Percentiles rank a stretch among this genome's conserved stretches.
phyloP scores from a whole-genome alignment of 2,888 invertebrate species.

The Andrena hattorfiana region DNA sequence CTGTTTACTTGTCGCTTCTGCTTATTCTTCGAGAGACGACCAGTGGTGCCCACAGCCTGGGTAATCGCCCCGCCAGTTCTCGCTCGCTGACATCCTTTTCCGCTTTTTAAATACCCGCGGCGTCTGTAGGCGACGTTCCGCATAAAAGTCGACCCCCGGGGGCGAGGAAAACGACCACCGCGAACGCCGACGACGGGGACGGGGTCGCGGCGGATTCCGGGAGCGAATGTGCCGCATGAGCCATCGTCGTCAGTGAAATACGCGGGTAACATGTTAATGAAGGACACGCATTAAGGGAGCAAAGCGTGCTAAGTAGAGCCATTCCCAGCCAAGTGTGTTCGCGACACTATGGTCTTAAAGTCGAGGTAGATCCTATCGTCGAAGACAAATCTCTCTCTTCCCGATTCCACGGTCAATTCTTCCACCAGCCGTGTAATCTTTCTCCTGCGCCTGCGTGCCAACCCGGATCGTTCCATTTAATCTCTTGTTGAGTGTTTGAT shows the following conservation, averaged over 20 bases:
- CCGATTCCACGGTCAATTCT: constrained; percentile 62
- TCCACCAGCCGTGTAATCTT: constrained; percentile 47
- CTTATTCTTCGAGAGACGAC: constrained; percentile 44
- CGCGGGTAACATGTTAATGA: constrained; percentile 42
- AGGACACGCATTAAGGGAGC: constrained; percentile 30
- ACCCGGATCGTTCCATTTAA: constrained; percentile 56
- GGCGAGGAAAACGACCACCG: not conserved
- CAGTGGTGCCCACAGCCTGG: constrained; percentile 8
- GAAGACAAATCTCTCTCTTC: constrained; percentile 56
- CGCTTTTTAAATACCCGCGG: constrained; percentile 46
- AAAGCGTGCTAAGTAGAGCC: constrained; percentile 34
- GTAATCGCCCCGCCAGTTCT: constrained; percentile 38
- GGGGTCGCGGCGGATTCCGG: constrained; percentile 10
- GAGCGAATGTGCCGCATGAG: constrained; percentile 15
- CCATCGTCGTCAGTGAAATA: constrained; percentile 22
- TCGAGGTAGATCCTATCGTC: constrained; percentile 44
- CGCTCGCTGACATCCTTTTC: constrained; percentile 26
- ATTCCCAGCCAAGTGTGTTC: constrained; percentile 1
- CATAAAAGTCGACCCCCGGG: constrained; percentile 22
- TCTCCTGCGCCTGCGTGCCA: constrained; percentile 10
- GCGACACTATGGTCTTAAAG: constrained; percentile 35
- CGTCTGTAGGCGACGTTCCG: constrained; percentile 16
- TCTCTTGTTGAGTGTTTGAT: constrained; percentile 56
- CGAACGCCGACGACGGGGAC: too few relatives aligned
- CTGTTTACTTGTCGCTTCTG: constrained; percentile 39